phyloP scores from a whole-genome alignment of 2,888 invertebrate species.

The Chalcosyrphus nemorum region DNA sequence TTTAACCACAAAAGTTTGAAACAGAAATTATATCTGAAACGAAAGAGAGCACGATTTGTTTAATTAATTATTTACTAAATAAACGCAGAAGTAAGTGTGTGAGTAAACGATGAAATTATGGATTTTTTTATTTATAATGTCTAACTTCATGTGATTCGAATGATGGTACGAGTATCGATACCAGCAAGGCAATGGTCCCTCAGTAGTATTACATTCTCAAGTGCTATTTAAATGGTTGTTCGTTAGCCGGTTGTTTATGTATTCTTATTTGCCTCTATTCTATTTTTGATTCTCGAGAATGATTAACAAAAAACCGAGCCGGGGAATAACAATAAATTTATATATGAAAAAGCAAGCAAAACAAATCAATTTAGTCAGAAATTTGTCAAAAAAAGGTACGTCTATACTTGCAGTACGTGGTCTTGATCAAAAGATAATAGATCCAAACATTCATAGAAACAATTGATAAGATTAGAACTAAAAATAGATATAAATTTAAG shows the following conservation, averaged over 20 bases:
- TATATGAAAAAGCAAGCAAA: neutral
- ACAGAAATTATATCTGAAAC: slow-evolving; percentile 55
- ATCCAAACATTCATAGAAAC: neutral
- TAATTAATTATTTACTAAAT: slow-evolving; percentile 12
- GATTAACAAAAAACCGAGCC: neutral
- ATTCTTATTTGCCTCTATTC: neutral
- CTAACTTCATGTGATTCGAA: slow-evolving; percentile 25
- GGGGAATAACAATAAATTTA: neutral
- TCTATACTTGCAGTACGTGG: neutral
- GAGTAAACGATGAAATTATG: slow-evolving; percentile 46
- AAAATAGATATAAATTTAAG: neutral
- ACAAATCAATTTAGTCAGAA: neutral
- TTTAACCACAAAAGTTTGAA: slow-evolving; percentile 41
- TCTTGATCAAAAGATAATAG: neutral
- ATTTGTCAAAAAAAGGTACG: neutral
- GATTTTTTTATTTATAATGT: slow-evolving; percentile 2
- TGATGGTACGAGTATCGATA: neutral
- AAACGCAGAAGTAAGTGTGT: neutral
- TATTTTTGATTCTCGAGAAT: slow-evolving; percentile 8
- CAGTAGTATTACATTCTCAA: neutral
- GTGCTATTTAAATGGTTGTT: neutral
- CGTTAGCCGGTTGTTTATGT: neutral
- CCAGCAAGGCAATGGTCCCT: neutral
- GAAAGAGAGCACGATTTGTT: slow-evolving; percentile 24
- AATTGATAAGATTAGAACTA: slow-evolving; percentile 8